Evolutionary conservation across 2,797 vertebrate genomes (phyloP), one percentile per base, ranked within the genome.

Genomic region (Spinus olivaceus): DNA sequence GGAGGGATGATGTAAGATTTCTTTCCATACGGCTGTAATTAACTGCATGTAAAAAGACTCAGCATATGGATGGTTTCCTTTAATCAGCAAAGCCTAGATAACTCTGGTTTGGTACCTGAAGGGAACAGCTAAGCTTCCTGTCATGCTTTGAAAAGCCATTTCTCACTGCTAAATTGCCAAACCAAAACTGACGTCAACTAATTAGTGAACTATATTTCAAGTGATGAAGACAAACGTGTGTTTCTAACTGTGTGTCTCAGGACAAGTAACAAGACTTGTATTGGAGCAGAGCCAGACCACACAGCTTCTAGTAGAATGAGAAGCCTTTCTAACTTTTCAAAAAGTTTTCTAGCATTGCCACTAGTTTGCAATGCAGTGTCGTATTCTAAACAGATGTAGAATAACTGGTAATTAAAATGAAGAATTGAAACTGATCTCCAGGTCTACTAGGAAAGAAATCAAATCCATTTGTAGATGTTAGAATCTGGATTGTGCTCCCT

Each of bases 81-180:
- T 94, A 81, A 96, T 94, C 85, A 94, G 72, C 41, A 90, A 63
- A 44, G 57, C 61, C 61, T 63, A 83, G 50, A 78, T 83, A 96
- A 83, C 54, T 67, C 32, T 59, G n/a, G 1, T 67, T 87, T 95
- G 81, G 35, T 90, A 94, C 46, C 54, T 44, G 61, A 81, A 81
- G 32, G 44, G 37, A 94, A 65, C 42, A 88, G 69, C 85, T 81
- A 78, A 81, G 39, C 47, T 80, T 57, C 50, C 69, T 91, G 82
- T 47, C 61, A 44, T 8, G 54, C 59, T 94, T 73, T 92, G 65
- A 88, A 86, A 88, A 63, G 47, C 13, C 18, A 47, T 63, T 91
- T 74, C 66, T 76, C 72, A 59, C 20, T 65, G 69, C 53, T 79
- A 91, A 82, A 54, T 17, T 78, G 61, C 64, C 82, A 88, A 88